Conservation (phyloP, 1,140 invertebrate species). For the Drosophila paulistorum region DNA sequence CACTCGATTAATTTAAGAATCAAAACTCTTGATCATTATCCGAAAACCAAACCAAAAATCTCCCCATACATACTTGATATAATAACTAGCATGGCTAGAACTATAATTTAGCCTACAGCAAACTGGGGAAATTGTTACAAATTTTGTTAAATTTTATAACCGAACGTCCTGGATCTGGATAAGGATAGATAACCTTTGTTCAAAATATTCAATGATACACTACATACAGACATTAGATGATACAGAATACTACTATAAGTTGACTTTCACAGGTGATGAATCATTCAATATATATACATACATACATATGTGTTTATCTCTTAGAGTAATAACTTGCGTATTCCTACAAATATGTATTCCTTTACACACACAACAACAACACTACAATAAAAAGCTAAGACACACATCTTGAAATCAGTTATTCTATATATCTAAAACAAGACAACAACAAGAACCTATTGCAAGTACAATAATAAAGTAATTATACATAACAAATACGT, state of each 20-base stretch:
- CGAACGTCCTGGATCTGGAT: no score
- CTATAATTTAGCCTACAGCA: background rate
- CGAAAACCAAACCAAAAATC: background rate
- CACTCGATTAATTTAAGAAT: background rate
- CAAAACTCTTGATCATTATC: background rate
- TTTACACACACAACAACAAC: no score
- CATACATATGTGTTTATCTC: slow-evolving; percentile 25
- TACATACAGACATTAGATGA: background rate
- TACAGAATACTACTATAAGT: slow-evolving; percentile 13
- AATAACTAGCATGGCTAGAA: slow-evolving; percentile 3
- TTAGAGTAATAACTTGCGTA: slow-evolving; percentile 11
- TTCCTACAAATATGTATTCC: slow-evolving; percentile 7
- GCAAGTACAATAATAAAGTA: slow-evolving; percentile 28
- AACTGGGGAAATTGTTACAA: background rate
- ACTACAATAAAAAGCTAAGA: slow-evolving; percentile 28
- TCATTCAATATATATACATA: background rate
- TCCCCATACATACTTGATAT: background rate
- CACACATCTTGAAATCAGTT: slow-evolving; percentile 59
- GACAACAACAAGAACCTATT: slow-evolving; percentile 18
- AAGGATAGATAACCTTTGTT: slow-evolving; percentile 25
- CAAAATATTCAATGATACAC: slow-evolving; percentile 45
- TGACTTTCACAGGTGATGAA: slow-evolving; percentile 34
- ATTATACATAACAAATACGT: slow-evolving; percentile 12
- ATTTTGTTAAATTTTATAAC: slow-evolving; percentile 21
- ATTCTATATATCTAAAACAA: slow-evolving; percentile 63